Percentiles rank a stretch among this genome's conserved stretches.
Conservation (phyloP, 1,140 invertebrate species). For the Solenopsis fugax region DNA sequence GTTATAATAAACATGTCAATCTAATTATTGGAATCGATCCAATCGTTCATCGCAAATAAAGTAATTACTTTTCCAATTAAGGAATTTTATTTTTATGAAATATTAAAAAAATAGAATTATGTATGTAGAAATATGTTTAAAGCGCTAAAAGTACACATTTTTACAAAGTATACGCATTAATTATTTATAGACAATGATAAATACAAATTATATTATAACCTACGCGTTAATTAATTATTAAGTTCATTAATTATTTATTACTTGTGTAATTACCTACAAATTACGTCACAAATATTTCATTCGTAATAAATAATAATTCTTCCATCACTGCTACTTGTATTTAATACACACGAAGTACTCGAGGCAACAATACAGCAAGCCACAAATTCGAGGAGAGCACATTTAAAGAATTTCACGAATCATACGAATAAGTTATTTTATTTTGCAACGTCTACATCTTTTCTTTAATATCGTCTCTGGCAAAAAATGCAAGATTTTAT, state of each 20-base stretch:
- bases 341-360: background rate
- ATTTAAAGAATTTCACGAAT: background rate
- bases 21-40: constrained; percentile 27
- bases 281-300: constrained; percentile 61
- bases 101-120: constrained; percentile 52
- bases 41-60: constrained; percentile 3
- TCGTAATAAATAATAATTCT: constrained; percentile 59
- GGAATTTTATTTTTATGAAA: constrained; percentile 28
- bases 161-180: constrained; percentile 43
- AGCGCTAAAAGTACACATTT: constrained; percentile 52
- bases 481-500: background rate
- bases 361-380: constrained; percentile 21
- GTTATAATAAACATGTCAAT: background rate
- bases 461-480: background rate
- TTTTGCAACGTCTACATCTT: background rate
- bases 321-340: background rate
- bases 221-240: constrained; percentile 40
- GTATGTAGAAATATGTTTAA: constrained; percentile 25
- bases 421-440: background rate
- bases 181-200: constrained; percentile 37
- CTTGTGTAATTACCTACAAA: constrained; percentile 38
- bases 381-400: background rate
- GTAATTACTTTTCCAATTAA: background rate
- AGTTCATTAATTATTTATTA: constrained; percentile 45
- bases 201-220: constrained; percentile 30